Base-by-base conservation (phyloP, 1,140 invertebrate species). In the Aporrectodea caliginosa region DNA sequence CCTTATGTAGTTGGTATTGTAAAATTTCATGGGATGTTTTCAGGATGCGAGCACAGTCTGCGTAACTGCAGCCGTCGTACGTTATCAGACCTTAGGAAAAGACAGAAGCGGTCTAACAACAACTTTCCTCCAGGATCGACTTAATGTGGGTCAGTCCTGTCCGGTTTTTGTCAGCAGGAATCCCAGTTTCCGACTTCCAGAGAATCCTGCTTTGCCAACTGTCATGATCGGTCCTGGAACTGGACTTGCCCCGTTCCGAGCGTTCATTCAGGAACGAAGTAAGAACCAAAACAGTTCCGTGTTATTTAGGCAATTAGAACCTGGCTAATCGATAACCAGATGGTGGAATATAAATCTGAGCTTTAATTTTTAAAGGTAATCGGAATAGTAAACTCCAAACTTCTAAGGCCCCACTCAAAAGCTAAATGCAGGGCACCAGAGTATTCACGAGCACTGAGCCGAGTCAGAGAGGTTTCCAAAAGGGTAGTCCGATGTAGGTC, bases 141-240 rank as follows among this genome's bases (percentile, higher is more conserved):
- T 78, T 16, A 32, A 27, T 31, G n/a, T 73, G 1, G 71, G 71
- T 32, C 6, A 72, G 33, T 30, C 31, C 22, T 68, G 34, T 34
- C 68, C 29, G 1, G 72, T 75, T n/a, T 82, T 82, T 35, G 33
- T 82, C 12, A 73, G 79, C 31, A 16, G 69, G 12, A 82, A 80
- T 88, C 98, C 97, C 69, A 96, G 99, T 88, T 99, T 99, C 90
- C 93, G 96, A 84, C 90, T 99, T 78, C 97, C 97, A 2, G 92
- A 94, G 69, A 93, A 95, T 82, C 89, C 92, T 0, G 92, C 93
- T 84, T 95, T 93, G 1, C 97, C 98, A 0, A 93, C 99, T 34
- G 92, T 99, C 78, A 98, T 99, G 97, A 94, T 99, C 84, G 98
- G 97, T n/a, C 97, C 97, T 1, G 97, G 97, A 70, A 99, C 97